Conservation (phyloP, 2,888 invertebrate genomes). For the Synanthedon formicaeformis region DNA sequence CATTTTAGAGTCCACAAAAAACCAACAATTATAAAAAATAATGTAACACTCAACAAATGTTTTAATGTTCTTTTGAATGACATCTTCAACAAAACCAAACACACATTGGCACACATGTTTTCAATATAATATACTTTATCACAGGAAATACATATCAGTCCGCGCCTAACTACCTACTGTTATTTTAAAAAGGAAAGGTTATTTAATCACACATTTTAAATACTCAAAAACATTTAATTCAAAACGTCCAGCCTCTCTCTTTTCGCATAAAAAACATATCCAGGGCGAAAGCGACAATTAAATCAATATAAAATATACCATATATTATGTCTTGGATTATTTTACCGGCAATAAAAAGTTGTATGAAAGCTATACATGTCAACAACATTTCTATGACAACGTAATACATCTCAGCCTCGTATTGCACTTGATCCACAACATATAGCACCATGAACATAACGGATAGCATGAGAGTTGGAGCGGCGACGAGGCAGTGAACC, state of each 20-base stretch:
- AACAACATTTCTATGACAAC: slow-evolving; percentile 30
- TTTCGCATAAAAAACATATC: slow-evolving; percentile 43
- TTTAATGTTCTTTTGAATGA: background rate
- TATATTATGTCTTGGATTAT: slow-evolving; percentile 39
- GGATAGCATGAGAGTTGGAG: slow-evolving; percentile 54
- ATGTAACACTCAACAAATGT: background rate
- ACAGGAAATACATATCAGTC: slow-evolving; percentile 2
- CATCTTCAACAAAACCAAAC: no score
- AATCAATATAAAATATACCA: slow-evolving; percentile 48
- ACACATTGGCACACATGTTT: background rate
- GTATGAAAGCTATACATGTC: slow-evolving; percentile 26
- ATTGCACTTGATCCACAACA: slow-evolving; percentile 53
- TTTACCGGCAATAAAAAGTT: slow-evolving; percentile 28
- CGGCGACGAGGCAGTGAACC: slow-evolving; percentile 45
- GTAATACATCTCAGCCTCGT: slow-evolving; percentile 52
- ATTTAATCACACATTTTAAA: slow-evolving; percentile 6
- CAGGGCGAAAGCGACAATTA: slow-evolving; percentile 44
- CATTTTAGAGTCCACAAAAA: background rate
- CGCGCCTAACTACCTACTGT: background rate
- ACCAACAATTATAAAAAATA: background rate
- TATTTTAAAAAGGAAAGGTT: slow-evolving; percentile 1
- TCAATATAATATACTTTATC: background rate
- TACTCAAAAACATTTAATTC: slow-evolving; percentile 10
- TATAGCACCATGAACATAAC: slow-evolving; percentile 48
- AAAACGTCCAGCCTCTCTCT: slow-evolving; percentile 45